phyloP scores from a whole-genome alignment of 2,797 vertebrate genomes.

The Sebastes variabilis region DNA sequence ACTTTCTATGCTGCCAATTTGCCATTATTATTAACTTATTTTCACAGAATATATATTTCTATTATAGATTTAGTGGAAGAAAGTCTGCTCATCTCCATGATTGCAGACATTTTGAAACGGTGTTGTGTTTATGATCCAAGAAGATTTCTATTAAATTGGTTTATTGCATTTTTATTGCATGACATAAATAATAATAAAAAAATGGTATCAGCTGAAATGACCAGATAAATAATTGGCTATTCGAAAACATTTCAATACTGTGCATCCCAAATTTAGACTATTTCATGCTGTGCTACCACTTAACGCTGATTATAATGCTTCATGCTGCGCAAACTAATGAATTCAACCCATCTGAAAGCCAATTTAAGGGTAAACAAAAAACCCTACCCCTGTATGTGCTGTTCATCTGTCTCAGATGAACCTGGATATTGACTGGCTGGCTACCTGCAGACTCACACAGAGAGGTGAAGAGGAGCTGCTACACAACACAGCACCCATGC shows the following conservation, averaged over 20 bases:
- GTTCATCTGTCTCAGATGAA: not conserved
- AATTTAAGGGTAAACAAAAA: slow-evolving; percentile 14
- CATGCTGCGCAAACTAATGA: slow-evolving; percentile 2
- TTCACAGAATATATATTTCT: not conserved
- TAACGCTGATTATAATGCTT: slow-evolving; percentile 28
- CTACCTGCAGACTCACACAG: slow-evolving; percentile 10
- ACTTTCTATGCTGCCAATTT: too few species aligned
- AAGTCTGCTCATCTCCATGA: not conserved
- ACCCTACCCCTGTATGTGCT: not conserved
- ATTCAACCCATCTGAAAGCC: slow-evolving; percentile 1
- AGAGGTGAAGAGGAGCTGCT: slow-evolving; percentile 5
- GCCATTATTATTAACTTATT: not conserved
- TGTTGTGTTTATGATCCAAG: not conserved
- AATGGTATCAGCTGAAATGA: not conserved
- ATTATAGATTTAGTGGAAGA: not conserved
- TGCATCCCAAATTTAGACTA: slow-evolving; percentile 15
- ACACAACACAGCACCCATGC: slow-evolving; percentile 7
- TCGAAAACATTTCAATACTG: slow-evolving; percentile 10
- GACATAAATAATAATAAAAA: not conserved
- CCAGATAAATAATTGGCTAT: not conserved
- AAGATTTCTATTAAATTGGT: not conserved
- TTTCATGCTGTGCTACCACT: slow-evolving; percentile 18
- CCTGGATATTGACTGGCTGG: not conserved
- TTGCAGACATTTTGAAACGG: not conserved
- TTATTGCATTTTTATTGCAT: not conserved